A percentile compares a stretch with the other conserved stretches of the same genome.
Conservation (phyloP, 2,888 invertebrate genomes). For the Rhyacophila evoluta region DNA sequence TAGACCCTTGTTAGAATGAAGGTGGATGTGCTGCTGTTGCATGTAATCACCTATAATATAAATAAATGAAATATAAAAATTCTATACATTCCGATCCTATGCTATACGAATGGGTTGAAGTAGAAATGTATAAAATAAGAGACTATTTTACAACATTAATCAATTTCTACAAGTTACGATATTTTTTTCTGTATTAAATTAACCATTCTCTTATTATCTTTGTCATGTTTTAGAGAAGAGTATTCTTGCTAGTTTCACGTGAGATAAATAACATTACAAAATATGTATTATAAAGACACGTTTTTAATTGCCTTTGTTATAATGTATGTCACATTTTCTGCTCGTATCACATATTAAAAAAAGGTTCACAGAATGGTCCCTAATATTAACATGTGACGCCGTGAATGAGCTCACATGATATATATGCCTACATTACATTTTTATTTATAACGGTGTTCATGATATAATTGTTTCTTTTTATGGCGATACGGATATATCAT, state of each 20-base stretch:
- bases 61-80: no score
- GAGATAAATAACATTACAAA: not conserved
- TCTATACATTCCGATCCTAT: no score
- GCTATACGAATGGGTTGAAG: no score
- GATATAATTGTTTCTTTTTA: no score
- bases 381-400: not conserved
- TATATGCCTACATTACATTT: not conserved
- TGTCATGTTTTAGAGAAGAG: not conserved
- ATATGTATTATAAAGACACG: not conserved
- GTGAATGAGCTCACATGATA: not conserved
- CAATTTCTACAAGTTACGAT: no score
- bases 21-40: no score
- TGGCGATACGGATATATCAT: no score
- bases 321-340: not conserved
- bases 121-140: no score
- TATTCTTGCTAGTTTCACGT: not conserved
- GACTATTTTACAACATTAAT: no score
- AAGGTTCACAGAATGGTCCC: not conserved
- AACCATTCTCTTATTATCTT: not conserved
- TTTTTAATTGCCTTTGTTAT: conserved; percentile 22
- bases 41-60: no score
- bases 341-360: not conserved
- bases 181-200: not conserved
- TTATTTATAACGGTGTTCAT: no score
- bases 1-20: no score